These are phyloP conservation scores for Limnephilus rhombicus DNA, from an alignment of 2,888 invertebrate genomes.

Conservation along the genomic window DNA sequence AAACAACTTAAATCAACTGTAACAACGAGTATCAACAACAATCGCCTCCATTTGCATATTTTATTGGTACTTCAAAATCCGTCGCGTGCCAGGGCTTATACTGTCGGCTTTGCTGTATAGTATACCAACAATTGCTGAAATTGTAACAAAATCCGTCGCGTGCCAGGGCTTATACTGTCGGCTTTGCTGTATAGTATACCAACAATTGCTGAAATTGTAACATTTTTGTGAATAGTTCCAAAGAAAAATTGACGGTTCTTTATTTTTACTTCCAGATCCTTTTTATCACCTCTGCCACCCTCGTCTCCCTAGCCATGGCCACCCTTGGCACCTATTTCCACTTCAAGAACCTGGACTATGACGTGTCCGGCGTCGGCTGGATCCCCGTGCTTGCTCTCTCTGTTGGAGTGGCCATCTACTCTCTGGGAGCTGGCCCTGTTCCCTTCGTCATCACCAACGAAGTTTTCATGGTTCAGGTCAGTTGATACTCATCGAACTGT, in stretches of 20 bases:
- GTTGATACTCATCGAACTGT: not conserved
- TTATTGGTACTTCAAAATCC: too few species aligned
- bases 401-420: slow-evolving; percentile 67
- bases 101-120: too few species aligned
- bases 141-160: too few species aligned
- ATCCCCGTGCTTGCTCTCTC: slow-evolving; percentile 68
- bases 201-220: too few species aligned
- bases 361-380: slow-evolving; percentile 63
- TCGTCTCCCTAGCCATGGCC: slow-evolving; percentile 67
- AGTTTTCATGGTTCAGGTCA: slow-evolving; percentile 68
- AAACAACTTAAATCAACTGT: too few species aligned
- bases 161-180: too few species aligned
- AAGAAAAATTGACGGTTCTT: not conserved
- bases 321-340: slow-evolving; percentile 68
- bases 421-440: slow-evolving; percentile 68
- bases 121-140: too few species aligned
- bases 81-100: too few species aligned
- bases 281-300: slow-evolving; percentile 70
- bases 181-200: too few species aligned
- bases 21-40: too few species aligned
- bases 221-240: too few species aligned
- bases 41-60: too few species aligned
- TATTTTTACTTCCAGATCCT: slow-evolving; percentile 66
- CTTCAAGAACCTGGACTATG: slow-evolving; percentile 62
- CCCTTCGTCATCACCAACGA: slow-evolving; percentile 68